Percentiles rank a stretch among this genome's conserved stretches.
Conservation (phyloP, 1,140 invertebrate species). For the Melitaea cinxia region DNA sequence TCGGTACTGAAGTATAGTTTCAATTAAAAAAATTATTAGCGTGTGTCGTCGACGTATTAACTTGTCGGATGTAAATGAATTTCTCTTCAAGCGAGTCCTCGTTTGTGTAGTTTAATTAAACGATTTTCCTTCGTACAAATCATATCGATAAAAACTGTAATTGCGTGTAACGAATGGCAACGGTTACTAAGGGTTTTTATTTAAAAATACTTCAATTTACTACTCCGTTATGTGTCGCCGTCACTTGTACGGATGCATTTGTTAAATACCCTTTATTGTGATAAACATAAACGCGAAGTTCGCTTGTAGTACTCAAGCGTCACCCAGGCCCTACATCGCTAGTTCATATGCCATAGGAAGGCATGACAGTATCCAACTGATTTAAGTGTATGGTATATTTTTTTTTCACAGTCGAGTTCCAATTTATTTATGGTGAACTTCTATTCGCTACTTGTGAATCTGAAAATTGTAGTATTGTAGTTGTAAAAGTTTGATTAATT, state of each 20-base stretch:
- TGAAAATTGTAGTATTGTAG: too few relatives aligned
- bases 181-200: conserved; percentile 12
- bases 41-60: conserved; percentile 37
- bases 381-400: too few relatives aligned
- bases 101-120: conserved; percentile 14
- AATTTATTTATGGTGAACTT: too few relatives aligned
- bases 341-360: too few relatives aligned
- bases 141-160: conserved; percentile 7
- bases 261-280: background rate
- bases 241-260: background rate
- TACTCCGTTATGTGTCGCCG: background rate
- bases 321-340: too few relatives aligned
- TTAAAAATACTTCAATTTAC: conserved; percentile 11
- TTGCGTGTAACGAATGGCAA: conserved; percentile 4
- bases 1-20: background rate
- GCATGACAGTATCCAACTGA: too few relatives aligned
- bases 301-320: too few relatives aligned
- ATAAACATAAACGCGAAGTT: background rate
- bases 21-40: conserved; percentile 15
- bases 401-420: too few relatives aligned
- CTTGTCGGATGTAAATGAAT: conserved; percentile 34
- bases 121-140: conserved; percentile 14
- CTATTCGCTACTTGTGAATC: too few relatives aligned
- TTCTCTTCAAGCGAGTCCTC: background rate
- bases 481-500: too few relatives aligned